Evolutionary conservation across 1,140 invertebrate genomes (phyloP).

Genomic region (Lepidurus couesii): DNA sequence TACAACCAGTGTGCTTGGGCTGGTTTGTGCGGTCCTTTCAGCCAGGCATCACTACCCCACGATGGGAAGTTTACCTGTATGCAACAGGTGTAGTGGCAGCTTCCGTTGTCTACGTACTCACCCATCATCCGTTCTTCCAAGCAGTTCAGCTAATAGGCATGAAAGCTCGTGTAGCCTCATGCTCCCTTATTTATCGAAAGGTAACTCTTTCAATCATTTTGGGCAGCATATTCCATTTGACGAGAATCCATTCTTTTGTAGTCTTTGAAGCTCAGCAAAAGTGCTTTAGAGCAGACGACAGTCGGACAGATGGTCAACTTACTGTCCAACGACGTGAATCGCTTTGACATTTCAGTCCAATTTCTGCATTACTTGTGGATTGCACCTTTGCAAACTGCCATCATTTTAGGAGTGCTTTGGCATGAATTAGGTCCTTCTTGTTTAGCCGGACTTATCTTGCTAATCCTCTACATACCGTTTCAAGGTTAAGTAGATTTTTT

Average conservation of each 20-base stretch:
- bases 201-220: constrained; percentile 40
- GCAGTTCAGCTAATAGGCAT: constrained; percentile 53
- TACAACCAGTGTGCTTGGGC: constrained; percentile 65
- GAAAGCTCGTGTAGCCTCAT: constrained; percentile 51
- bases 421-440: constrained; percentile 63
- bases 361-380: constrained; percentile 52
- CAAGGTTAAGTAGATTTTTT: constrained; percentile 55
- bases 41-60: constrained; percentile 42
- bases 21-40: constrained; percentile 62
- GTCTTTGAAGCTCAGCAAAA: constrained; percentile 54
- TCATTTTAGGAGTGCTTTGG: constrained; percentile 71
- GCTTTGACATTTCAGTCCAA: constrained; percentile 42
- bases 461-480: constrained; percentile 74
- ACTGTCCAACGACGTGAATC: constrained; percentile 77
- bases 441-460: constrained; percentile 66
- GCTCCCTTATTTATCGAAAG: constrained; percentile 53
- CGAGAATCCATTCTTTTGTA: constrained; percentile 35
- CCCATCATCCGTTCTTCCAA: constrained; percentile 74
- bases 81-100: constrained; percentile 61
- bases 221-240: constrained; percentile 11
- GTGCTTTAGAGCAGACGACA: constrained; percentile 66
- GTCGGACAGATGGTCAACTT: constrained; percentile 86
- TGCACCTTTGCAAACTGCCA: constrained; percentile 69
- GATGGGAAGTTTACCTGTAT: constrained; percentile 56
- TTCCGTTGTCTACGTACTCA: constrained; percentile 61